phyloP scores from a whole-genome alignment of 2,888 invertebrate species.

The Archips crataeganus region DNA sequence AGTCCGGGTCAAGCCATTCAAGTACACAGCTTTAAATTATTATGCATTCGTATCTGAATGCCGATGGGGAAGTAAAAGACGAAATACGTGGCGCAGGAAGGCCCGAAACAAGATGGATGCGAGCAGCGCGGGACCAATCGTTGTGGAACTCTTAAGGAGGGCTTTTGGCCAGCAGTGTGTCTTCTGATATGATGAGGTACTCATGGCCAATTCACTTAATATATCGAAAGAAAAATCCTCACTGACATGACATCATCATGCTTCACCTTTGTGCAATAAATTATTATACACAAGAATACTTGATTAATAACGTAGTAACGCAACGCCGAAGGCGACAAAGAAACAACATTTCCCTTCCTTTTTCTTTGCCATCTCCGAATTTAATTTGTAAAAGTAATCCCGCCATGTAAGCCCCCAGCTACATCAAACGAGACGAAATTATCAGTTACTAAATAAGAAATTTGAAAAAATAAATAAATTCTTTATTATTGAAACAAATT shows the following conservation, averaged over 20 bases:
- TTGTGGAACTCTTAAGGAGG: too few species aligned
- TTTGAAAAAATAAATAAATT: background rate
- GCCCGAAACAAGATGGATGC: too few species aligned
- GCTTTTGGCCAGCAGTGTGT: too few species aligned
- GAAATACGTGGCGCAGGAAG: too few species aligned
- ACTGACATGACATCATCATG: too few species aligned
- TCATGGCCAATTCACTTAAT: too few species aligned
- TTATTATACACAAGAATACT: background rate
- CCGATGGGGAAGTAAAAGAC: too few species aligned
- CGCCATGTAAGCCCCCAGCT: constrained; percentile 23
- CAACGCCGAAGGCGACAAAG: constrained; percentile 12
- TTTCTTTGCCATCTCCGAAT: constrained; percentile 22
- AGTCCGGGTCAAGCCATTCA: background rate
- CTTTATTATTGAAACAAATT: background rate
- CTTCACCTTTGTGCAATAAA: background rate
- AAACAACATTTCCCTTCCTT: constrained; percentile 3
- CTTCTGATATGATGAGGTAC: too few species aligned
- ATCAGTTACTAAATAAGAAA: constrained; percentile 9
- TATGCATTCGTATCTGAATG: too few species aligned
- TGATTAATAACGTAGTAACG: constrained; percentile 11
- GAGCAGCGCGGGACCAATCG: too few species aligned
- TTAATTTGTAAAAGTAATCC: constrained; percentile 27
- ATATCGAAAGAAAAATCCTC: too few species aligned
- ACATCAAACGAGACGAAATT: constrained; percentile 9
- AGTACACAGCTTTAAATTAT: too few species aligned